phyloP scores from a whole-genome alignment of 2,113 vertebrate genomes.

The Vulpes vulpes region DNA sequence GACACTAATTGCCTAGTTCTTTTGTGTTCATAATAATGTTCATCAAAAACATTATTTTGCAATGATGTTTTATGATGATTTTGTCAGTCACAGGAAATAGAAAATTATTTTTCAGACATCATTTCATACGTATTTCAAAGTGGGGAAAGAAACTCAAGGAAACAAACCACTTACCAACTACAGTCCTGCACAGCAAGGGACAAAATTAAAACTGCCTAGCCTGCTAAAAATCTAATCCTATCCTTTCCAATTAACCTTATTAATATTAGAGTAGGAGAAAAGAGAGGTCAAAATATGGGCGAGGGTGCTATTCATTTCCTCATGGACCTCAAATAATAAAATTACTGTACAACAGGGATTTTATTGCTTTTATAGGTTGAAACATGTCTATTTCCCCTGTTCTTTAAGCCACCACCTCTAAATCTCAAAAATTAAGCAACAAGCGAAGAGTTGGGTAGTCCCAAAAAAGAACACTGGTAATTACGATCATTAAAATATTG shows the following conservation, averaged over 20 bases:
- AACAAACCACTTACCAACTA: constrained; percentile 37
- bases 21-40: constrained; percentile 14
- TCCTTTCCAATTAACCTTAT: constrained; percentile 78
- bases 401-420: not conserved
- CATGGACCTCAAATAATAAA: constrained; percentile 24
- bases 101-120: constrained; percentile 20
- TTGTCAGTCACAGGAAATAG: not conserved
- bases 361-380: constrained; percentile 19
- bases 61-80: not conserved
- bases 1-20: not conserved
- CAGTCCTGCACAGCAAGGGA: not conserved
- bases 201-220: constrained; percentile 70
- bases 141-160: constrained; percentile 51
- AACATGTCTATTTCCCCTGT: not conserved
- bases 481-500: constrained; percentile 20
- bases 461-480: not conserved
- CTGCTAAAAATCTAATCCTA: constrained; percentile 76
- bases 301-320: constrained; percentile 24
- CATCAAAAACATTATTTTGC: constrained; percentile 42
- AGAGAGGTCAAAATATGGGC: not conserved
- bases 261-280: constrained; percentile 61
- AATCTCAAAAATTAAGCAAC: constrained; percentile 4
- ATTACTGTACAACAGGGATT: not conserved
- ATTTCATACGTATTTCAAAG: constrained; percentile 61
- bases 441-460: not conserved